phyloP scores from a whole-genome alignment of 2,797 vertebrate genomes.

The Propithecus perrieri region DNA sequence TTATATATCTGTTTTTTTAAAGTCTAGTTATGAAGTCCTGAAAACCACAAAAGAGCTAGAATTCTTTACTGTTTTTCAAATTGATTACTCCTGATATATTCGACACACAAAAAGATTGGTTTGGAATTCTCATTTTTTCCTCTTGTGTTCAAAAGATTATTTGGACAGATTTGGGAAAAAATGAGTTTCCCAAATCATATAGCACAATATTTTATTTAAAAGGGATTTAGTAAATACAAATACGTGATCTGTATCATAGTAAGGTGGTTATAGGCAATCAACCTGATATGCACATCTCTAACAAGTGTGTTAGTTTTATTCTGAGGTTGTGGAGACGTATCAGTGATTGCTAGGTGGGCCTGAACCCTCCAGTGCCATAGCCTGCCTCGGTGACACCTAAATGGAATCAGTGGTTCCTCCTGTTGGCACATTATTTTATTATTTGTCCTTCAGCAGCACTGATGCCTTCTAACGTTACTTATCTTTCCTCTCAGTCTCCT shows the following conservation, averaged over 20 bases:
- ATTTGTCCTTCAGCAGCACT: neutral
- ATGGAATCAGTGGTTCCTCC: fast-evolving
- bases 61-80: neutral
- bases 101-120: neutral
- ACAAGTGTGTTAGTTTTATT: neutral
- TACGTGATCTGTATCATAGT: neutral
- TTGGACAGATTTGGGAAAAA: neutral
- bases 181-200: neutral
- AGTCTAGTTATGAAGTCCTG: neutral
- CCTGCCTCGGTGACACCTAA: neutral
- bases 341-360: fast-evolving
- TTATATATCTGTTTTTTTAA: neutral
- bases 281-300: neutral
- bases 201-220: neutral
- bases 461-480: neutral
- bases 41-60: neutral
- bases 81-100: neutral
- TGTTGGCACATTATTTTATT: neutral
- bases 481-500: neutral
- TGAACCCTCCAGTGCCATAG: fast-evolving
- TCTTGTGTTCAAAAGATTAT: neutral
- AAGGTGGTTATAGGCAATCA: neutral
- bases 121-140: neutral
- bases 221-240: neutral
- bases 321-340: neutral